Conservation (phyloP, 2,888 invertebrate species). For the Acleris emargana region DNA sequence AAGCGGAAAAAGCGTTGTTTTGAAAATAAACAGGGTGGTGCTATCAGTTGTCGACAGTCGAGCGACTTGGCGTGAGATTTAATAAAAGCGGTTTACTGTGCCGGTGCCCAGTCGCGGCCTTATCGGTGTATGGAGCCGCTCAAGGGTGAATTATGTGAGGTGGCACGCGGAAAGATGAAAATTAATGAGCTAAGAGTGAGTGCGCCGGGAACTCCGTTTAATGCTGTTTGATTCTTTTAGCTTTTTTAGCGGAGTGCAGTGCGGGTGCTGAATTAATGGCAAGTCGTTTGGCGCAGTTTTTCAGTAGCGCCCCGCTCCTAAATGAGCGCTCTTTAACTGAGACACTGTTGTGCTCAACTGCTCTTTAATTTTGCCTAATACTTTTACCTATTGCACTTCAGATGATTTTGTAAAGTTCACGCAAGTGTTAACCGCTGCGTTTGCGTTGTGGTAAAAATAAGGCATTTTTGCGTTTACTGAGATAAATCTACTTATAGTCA, state of each 20-base stretch:
- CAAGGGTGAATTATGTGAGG: slow-evolving; percentile 81
- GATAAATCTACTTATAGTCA: too few relatives aligned
- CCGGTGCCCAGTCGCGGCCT: slow-evolving; percentile 68
- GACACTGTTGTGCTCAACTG: slow-evolving; percentile 34
- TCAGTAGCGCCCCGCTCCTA: slow-evolving; percentile 44
- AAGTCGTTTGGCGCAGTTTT: slow-evolving; percentile 54
- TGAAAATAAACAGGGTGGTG: slow-evolving; percentile 75
- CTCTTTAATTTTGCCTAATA: slow-evolving; percentile 31
- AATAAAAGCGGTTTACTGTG: slow-evolving; percentile 66
- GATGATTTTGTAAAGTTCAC: not conserved
- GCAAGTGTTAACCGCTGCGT: not conserved
- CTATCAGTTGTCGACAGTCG: slow-evolving; percentile 80
- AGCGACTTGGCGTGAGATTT: slow-evolving; percentile 73
- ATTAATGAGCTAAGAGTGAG: slow-evolving; percentile 82
- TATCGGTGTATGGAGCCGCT: slow-evolving; percentile 80
- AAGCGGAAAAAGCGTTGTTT: slow-evolving; percentile 76
- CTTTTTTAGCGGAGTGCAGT: slow-evolving; percentile 45
- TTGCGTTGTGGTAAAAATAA: not conserved
- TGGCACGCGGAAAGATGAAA: slow-evolving; percentile 76
- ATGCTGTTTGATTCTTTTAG: slow-evolving; percentile 65
- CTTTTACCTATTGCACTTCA: slow-evolving; percentile 15
- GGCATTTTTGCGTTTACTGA: too few relatives aligned
- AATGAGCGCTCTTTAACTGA: slow-evolving; percentile 36
- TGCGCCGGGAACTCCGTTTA: slow-evolving; percentile 52
- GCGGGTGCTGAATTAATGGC: slow-evolving; percentile 58